Percentiles rank a stretch among this genome's conserved stretches.
These are phyloP conservation scores for Strigamia maritima DNA, from an alignment of 2,888 invertebrate species.

Conservation along the genomic window DNA sequence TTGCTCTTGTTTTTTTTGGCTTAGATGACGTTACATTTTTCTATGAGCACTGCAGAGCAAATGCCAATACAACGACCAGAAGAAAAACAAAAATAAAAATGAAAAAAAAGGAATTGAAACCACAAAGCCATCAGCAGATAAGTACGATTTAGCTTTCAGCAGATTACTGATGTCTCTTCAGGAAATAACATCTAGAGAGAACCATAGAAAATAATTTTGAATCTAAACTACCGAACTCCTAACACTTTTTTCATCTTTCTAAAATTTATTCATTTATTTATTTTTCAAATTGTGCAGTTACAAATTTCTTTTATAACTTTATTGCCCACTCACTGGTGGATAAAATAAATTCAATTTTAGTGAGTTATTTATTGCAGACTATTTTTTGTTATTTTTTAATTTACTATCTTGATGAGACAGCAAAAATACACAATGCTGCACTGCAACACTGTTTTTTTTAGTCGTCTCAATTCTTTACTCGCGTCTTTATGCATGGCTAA, in stretches of 20 bases:
- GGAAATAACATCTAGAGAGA: background rate
- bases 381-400: background rate
- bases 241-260: background rate
- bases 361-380: background rate
- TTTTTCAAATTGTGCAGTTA: background rate
- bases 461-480: background rate
- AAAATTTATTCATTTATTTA: background rate
- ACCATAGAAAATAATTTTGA: background rate
- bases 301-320: background rate
- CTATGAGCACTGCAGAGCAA: background rate
- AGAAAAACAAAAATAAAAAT: background rate
- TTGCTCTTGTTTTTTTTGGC: background rate
- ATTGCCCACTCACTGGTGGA: background rate
- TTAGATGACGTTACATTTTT: background rate
- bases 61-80: constrained; percentile 31
- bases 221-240: background rate
- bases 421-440: background rate
- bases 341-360: background rate
- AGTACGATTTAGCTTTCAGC: constrained; percentile 2
- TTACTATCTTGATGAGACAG: background rate
- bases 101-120: constrained; percentile 8
- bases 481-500: constrained; percentile 20
- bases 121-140: constrained; percentile 1
- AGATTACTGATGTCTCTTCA: background rate
- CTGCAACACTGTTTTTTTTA: background rate